Conservation (phyloP, 2,113 vertebrate species). For the Epinephelus moara region DNA sequence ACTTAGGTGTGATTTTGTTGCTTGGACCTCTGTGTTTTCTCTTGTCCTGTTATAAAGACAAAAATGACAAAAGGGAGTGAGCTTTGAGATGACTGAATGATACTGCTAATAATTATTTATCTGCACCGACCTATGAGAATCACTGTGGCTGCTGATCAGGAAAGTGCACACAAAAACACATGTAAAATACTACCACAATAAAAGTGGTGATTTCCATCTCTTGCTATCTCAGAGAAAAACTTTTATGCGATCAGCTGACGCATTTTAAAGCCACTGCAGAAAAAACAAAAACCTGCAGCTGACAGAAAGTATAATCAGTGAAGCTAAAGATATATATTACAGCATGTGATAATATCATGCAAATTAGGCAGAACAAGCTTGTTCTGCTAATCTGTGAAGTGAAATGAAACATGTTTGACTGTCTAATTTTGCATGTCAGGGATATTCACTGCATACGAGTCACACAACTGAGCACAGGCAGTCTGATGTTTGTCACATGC, state of each 20-base stretch:
- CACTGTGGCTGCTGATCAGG: neutral
- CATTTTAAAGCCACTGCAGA: neutral
- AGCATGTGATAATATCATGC: slow-evolving; percentile 47
- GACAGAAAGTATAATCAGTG: slow-evolving; percentile 18
- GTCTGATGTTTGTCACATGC: slow-evolving; percentile 39
- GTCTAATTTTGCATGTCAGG: slow-evolving; percentile 35
- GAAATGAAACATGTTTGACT: slow-evolving; percentile 60
- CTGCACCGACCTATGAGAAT: neutral
- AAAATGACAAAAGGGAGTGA: slow-evolving; percentile 1
- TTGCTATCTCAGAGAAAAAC: neutral
- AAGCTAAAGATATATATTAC: slow-evolving; percentile 23
- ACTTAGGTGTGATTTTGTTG: slow-evolving; percentile 93
- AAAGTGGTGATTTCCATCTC: neutral
- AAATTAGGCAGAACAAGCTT: slow-evolving; percentile 41
- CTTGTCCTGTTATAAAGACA: slow-evolving; percentile 85
- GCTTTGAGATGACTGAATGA: neutral
- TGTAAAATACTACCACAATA: neutral
- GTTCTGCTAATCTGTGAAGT: slow-evolving; percentile 55
- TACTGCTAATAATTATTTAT: neutral
- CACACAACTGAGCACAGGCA: slow-evolving; percentile 19
- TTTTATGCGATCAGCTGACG: neutral
- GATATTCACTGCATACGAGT: slow-evolving; percentile 25
- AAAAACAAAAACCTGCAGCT: neutral
- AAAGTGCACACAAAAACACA: neutral
- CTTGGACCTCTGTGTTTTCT: slow-evolving; percentile 93